phyloP scores from a whole-genome alignment of 2,113 vertebrate species.

The Dryoscopus gambensis region DNA sequence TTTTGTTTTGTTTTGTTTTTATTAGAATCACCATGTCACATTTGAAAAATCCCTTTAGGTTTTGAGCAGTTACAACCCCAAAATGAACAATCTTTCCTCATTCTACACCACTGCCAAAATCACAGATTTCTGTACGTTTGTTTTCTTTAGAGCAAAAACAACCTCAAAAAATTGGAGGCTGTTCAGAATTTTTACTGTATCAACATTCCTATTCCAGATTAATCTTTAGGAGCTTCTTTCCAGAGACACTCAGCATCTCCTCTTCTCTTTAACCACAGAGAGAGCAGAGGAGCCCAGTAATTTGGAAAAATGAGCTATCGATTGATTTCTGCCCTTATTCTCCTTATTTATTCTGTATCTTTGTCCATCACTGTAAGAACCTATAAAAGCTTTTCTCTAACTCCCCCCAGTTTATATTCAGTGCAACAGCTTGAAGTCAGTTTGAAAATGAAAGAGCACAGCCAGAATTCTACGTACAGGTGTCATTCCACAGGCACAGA shows the following conservation, averaged over 20 bases:
- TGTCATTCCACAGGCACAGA: not conserved
- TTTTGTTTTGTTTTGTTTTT: too few relatives aligned
- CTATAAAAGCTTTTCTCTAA: not conserved
- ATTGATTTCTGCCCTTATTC: not conserved
- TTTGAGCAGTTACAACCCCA: not conserved
- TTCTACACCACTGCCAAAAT: not conserved
- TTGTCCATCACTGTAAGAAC: not conserved
- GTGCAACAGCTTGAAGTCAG: not conserved
- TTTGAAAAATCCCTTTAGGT: not conserved
- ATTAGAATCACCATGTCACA: not conserved
- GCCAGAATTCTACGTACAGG: not conserved
- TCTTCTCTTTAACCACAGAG: not conserved
- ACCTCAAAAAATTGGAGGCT: not conserved
- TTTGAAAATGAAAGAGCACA: not conserved
- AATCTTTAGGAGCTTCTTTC: not conserved
- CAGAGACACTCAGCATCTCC: not conserved
- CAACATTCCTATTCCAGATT: not conserved
- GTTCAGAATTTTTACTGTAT: not conserved
- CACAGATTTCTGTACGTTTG: not conserved
- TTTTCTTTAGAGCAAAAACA: constrained; percentile 4
- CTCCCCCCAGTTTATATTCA: not conserved
- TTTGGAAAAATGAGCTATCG: not conserved
- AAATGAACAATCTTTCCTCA: not conserved
- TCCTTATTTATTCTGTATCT: not conserved
- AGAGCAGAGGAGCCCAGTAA: not conserved